Evolutionary conservation across 1,140 invertebrate genomes (phyloP).

Genomic region (Caenorhabditis elegans): DNA sequence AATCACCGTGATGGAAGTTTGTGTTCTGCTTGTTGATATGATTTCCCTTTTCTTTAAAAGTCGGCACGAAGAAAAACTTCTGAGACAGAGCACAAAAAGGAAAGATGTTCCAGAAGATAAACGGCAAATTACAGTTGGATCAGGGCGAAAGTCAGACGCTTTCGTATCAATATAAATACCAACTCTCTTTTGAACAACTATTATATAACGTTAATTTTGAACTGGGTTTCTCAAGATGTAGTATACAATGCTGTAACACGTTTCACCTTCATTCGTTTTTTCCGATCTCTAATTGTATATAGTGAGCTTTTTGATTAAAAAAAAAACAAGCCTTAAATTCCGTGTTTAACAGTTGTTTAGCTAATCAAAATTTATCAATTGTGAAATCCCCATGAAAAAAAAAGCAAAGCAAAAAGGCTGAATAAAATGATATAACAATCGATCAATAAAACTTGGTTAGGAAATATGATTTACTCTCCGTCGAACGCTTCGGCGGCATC

Average conservation of each 20-base stretch:
- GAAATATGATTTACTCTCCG: neutral
- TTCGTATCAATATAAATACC: neutral
- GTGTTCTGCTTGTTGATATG: constrained; percentile 32
- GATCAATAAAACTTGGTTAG: neutral
- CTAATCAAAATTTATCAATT: neutral
- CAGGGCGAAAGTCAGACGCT: neutral
- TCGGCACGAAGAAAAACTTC: neutral
- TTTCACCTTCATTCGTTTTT: neutral
- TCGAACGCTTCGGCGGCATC: constrained; percentile 30
- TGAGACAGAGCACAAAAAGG: neutral
- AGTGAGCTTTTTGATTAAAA: neutral
- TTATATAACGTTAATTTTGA: too few relatives aligned
- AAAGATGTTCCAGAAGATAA: neutral
- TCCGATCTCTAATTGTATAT: constrained; percentile 10
- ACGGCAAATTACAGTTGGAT: neutral
- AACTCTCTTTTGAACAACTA: too few relatives aligned
- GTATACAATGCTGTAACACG: neutral
- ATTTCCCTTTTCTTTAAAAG: neutral
- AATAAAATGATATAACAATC: constrained; percentile 13
- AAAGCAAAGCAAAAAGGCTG: constrained; percentile 3
- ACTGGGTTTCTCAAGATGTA: too few relatives aligned
- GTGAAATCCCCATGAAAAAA: neutral
- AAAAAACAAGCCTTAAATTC: too few relatives aligned
- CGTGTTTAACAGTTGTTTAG: neutral
- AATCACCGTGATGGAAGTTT: constrained; percentile 42